A percentile compares a stretch with the other conserved stretches of the same genome.
These are phyloP conservation scores for Halcyon chelicuti DNA, from an alignment of 2,797 vertebrate species.

Conservation along the genomic window DNA sequence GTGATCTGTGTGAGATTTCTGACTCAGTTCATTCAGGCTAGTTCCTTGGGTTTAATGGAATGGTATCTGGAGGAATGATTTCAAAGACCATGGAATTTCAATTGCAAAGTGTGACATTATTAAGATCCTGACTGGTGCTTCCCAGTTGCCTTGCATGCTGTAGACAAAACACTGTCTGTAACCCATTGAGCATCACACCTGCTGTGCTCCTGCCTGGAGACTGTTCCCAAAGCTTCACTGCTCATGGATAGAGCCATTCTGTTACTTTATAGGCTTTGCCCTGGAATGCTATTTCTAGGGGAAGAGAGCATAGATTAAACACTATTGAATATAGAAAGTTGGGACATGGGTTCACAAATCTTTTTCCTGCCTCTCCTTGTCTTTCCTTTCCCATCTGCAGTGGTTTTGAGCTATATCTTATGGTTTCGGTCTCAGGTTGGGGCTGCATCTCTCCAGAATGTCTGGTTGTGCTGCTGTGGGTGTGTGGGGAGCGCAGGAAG, in stretches of 20 bases:
- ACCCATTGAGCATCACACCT: accelerated
- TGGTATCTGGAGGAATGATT: background rate
- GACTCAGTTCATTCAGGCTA: background rate
- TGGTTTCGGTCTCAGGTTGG: background rate
- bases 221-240: background rate
- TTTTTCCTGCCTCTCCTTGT: background rate
- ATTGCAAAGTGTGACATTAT: accelerated
- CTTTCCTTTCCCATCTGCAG: background rate
- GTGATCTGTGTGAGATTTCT: background rate
- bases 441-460: background rate
- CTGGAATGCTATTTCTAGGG: background rate
- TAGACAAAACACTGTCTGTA: background rate
- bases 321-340: background rate
- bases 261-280: background rate
- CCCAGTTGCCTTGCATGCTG: background rate
- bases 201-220: accelerated
- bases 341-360: background rate
- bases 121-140: background rate
- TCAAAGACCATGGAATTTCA: background rate
- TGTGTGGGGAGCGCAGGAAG: accelerated
- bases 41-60: background rate
- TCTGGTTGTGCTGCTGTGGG: accelerated
- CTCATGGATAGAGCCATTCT: background rate
- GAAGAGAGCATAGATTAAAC: background rate
- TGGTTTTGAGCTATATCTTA: background rate